These are phyloP conservation scores for Climacteris rufus DNA, from an alignment of 2,113 vertebrate genomes.

Conservation along the genomic window DNA sequence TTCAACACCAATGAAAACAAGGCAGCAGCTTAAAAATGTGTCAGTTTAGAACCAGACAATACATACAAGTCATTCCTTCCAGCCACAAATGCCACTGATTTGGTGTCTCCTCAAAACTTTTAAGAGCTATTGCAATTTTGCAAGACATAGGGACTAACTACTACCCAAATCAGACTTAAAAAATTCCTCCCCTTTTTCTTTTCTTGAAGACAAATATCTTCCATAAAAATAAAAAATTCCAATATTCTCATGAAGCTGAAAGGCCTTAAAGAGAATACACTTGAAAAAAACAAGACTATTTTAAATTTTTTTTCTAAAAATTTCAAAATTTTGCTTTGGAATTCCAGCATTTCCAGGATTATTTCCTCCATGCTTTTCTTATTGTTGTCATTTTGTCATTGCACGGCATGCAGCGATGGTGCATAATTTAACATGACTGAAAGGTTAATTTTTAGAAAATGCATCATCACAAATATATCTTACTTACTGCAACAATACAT, in stretches of 20 bases:
- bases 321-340: not conserved
- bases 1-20: not conserved
- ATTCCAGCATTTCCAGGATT: not conserved
- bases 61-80: not conserved
- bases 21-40: not conserved
- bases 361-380: not conserved
- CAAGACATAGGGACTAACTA: accelerated
- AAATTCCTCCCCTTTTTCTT: accelerated
- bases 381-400: not conserved
- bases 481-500: not conserved
- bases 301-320: not conserved
- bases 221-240: not conserved
- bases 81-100: accelerated
- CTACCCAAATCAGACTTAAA: not conserved
- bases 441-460: not conserved
- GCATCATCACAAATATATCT: not conserved
- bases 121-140: not conserved
- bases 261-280: not conserved
- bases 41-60: not conserved
- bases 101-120: not conserved
- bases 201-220: not conserved
- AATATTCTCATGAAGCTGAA: not conserved
- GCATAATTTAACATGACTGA: not conserved
- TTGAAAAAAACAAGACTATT: not conserved
- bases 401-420: accelerated